Evolutionary conservation across 2,797 vertebrate genomes (phyloP).

Genomic region (Garrulus glandarius): DNA sequence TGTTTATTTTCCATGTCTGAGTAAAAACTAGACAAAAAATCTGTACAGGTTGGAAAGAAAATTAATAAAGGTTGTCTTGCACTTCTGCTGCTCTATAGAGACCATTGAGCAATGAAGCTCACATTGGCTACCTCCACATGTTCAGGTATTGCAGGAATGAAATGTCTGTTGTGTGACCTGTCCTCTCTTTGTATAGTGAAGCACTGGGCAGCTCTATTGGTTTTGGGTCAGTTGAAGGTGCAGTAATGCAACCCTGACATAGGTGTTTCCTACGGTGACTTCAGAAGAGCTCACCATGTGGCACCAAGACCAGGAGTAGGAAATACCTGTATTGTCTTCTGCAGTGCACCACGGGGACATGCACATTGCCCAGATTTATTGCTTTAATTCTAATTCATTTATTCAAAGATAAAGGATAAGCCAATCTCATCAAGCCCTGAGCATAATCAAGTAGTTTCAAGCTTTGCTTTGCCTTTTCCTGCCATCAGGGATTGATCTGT

Average conservation of each 20-base stretch:
- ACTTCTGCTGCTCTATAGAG: background rate
- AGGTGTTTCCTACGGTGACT: accelerated
- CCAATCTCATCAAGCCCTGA: background rate
- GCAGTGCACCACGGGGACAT: background rate
- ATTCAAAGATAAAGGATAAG: background rate
- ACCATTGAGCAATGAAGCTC: background rate
- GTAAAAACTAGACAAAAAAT: background rate
- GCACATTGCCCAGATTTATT: background rate
- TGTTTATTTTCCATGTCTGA: background rate
- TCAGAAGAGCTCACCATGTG: accelerated
- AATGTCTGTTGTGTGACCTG: background rate
- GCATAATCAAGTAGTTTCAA: background rate
- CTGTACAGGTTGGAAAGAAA: background rate
- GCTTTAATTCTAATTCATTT: background rate
- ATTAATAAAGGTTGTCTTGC: background rate
- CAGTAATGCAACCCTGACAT: background rate
- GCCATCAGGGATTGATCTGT: accelerated
- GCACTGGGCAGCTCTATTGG: background rate
- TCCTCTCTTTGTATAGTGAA: background rate
- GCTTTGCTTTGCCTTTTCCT: background rate
- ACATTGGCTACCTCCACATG: background rate
- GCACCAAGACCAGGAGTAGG: background rate
- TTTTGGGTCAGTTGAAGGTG: background rate
- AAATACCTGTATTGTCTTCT: background rate
- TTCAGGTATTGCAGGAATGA: background rate